Percentiles rank a stretch among this genome's conserved stretches.
Evolutionary conservation across 2,113 vertebrate genomes (phyloP).

Genomic region (Oreotrochilus melanogaster): DNA sequence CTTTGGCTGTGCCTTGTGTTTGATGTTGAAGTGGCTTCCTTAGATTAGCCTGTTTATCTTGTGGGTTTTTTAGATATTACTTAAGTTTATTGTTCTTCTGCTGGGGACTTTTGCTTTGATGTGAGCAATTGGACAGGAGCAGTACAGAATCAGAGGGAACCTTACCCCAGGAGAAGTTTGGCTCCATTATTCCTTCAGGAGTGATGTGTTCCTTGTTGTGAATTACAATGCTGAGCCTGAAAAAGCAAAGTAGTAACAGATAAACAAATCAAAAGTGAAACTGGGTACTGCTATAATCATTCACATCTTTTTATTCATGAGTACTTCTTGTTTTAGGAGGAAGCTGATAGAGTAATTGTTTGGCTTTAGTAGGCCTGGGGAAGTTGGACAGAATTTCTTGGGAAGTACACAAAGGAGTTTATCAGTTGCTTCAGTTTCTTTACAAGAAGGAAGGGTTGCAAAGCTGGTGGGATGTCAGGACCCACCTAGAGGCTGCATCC

Average conservation of each 20-base stretch:
- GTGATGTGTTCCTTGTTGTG: background rate
- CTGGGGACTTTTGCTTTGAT: background rate
- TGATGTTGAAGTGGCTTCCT: background rate
- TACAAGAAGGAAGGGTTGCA: background rate
- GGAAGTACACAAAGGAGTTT: background rate
- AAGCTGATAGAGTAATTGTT: background rate
- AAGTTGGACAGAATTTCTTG: background rate
- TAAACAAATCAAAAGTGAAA: background rate
- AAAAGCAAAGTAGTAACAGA: background rate
- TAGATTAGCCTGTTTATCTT: background rate
- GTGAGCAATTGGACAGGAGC: background rate
- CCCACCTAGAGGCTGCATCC: background rate
- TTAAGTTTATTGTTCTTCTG: background rate
- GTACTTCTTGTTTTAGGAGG: background rate
- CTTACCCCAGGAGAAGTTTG: background rate
- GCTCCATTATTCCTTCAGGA: background rate
- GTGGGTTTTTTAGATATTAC: background rate
- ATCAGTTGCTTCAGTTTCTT: background rate
- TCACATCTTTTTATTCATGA: background rate
- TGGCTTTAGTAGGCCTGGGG: background rate
- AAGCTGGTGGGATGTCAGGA: background rate
- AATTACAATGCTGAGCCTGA: background rate
- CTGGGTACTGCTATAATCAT: background rate
- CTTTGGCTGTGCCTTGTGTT: rapidly evolving
- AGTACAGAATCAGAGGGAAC: background rate